phyloP scores from a whole-genome alignment of 2,797 vertebrate genomes.

The Brotula barbata region DNA sequence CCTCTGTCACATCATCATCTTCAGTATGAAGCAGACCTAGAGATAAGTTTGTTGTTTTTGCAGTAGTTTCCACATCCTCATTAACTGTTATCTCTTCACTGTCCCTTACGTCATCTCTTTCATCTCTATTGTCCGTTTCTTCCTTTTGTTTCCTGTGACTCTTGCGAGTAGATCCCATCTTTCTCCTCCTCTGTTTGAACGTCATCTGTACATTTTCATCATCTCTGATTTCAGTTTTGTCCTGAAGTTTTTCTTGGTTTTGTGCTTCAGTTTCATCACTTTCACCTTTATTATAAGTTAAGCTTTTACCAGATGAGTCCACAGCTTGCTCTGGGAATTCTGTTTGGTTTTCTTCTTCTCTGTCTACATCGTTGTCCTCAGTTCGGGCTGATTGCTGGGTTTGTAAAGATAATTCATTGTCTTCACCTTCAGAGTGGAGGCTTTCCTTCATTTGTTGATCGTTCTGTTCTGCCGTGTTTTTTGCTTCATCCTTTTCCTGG shows the following conservation, averaged over 20 bases:
- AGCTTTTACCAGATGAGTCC: too few relatives aligned
- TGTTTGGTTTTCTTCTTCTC: constrained; percentile 11
- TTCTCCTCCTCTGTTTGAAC: constrained; percentile 56
- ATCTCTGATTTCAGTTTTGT: too few relatives aligned
- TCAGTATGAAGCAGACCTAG: constrained; percentile 5
- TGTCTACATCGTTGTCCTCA: constrained; percentile 6
- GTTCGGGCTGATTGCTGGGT: neutral
- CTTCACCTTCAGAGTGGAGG: neutral
- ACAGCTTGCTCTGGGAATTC: too few relatives aligned
- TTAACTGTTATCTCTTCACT: constrained; percentile 3
- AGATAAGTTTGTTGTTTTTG: constrained; percentile 24
- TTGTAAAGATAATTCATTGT: neutral
- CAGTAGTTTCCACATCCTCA: neutral
- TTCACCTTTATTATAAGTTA: too few relatives aligned
- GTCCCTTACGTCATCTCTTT: constrained; percentile 1
- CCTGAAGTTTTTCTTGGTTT: too few relatives aligned
- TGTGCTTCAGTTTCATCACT: neutral
- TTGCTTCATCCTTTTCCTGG: constrained; percentile 1
- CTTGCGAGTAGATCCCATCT: constrained; percentile 70
- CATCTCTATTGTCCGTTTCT: constrained; percentile 7
- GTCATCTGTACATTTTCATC: neutral
- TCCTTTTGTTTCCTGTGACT: constrained; percentile 19
- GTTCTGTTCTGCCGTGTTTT: constrained; percentile 1
- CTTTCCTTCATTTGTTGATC: neutral
- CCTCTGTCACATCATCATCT: constrained; percentile 8